Percentiles rank a stretch among this genome's conserved stretches.
Conservation (phyloP, 2,113 vertebrate species). For the Onychostruthus taczanowskii region DNA sequence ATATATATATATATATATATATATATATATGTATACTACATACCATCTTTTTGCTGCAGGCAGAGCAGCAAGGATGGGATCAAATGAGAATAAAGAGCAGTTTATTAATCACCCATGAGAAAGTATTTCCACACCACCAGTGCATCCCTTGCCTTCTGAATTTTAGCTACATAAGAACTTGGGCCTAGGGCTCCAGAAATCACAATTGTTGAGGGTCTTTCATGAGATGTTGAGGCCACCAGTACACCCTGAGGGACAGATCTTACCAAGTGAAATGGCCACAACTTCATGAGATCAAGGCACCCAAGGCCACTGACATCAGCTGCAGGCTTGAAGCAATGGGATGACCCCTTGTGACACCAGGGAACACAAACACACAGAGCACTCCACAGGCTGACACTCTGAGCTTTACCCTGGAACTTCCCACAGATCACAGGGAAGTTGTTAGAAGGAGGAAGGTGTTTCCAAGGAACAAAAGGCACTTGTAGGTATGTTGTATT, state of each 20-base stretch:
- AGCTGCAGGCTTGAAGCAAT: background rate
- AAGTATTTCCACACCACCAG: background rate
- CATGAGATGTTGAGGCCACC: background rate
- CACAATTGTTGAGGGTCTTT: rapidly evolving
- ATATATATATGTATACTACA: background rate
- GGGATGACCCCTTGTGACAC: background rate
- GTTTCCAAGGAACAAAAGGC: background rate
- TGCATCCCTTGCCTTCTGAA: background rate
- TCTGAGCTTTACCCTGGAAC: background rate
- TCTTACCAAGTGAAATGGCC: background rate
- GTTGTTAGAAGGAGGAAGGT: background rate
- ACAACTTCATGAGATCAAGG: background rate
- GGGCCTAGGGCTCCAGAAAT: background rate
- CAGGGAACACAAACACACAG: background rate
- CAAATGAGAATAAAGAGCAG: background rate
- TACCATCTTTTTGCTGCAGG: background rate
- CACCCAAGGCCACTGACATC: background rate
- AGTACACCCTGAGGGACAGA: no score
- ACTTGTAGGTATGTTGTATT: background rate
- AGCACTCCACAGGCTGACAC: background rate
- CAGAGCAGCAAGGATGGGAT: background rate
- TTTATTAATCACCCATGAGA: background rate
- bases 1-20: background rate
- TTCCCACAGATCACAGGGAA: background rate
- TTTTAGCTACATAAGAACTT: background rate